Evolutionary conservation across 2,797 vertebrate genomes (phyloP).

Genomic region (Hydrocynus forskahlii): DNA sequence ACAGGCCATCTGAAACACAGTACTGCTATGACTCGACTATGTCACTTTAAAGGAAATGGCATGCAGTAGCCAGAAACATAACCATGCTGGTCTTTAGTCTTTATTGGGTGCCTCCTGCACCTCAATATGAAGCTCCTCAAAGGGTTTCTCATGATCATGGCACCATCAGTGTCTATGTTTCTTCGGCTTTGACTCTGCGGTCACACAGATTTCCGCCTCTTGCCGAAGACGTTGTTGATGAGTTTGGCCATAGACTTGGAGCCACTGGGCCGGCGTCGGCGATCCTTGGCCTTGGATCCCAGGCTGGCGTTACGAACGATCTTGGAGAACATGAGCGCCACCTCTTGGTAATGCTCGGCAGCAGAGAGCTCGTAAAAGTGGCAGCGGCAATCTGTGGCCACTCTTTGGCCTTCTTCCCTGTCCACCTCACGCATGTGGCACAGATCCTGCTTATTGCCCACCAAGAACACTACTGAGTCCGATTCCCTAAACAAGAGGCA

Average conservation of each 20-base stretch:
- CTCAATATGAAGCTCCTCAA: neutral
- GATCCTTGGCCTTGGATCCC: slow-evolving; percentile 80
- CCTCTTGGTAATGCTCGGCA: slow-evolving; percentile 86
- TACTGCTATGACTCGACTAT: slow-evolving; percentile 10
- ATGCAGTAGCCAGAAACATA: slow-evolving; percentile 23
- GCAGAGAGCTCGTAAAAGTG: slow-evolving; percentile 89
- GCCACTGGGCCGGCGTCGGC: slow-evolving; percentile 82
- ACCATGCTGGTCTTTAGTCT: slow-evolving; percentile 20
- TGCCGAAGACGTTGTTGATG: slow-evolving; percentile 89
- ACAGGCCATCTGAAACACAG: neutral
- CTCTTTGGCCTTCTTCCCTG: slow-evolving; percentile 82
- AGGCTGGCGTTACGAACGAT: slow-evolving; percentile 75
- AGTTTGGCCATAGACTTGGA: slow-evolving; percentile 89
- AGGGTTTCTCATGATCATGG: slow-evolving; percentile 2
- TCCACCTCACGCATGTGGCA: slow-evolving; percentile 85
- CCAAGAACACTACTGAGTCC: slow-evolving; percentile 78
- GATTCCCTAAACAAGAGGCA: slow-evolving; percentile 70
- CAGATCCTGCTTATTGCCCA: slow-evolving; percentile 91
- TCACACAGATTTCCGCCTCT: slow-evolving; percentile 88
- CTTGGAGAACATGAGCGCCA: slow-evolving; percentile 83
- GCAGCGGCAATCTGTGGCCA: slow-evolving; percentile 80
- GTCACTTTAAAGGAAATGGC: slow-evolving; percentile 11
- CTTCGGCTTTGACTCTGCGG: neutral
- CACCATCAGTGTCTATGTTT: slow-evolving; percentile 30
- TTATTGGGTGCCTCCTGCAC: neutral